phyloP scores from a whole-genome alignment of 2,797 vertebrate species.

The Pseudomugil tenellus region DNA sequence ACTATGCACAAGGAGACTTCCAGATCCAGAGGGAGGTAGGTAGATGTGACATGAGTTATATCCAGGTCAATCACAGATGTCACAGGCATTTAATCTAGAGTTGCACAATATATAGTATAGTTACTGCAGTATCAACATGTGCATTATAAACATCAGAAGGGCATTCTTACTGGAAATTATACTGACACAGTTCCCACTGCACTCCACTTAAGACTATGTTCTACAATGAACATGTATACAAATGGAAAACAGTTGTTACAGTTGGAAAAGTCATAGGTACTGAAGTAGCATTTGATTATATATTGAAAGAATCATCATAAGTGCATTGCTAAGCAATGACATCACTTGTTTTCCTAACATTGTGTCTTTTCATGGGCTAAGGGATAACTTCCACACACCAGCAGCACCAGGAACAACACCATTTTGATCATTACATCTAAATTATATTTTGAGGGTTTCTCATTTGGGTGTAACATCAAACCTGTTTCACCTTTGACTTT shows the following conservation, averaged over 20 bases:
- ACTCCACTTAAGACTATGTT: not conserved
- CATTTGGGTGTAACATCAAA: conserved; percentile 17
- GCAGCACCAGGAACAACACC: not conserved
- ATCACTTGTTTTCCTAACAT: not conserved
- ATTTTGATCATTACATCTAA: conserved; percentile 32
- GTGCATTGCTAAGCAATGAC: not conserved
- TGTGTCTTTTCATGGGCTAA: not conserved
- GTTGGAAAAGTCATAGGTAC: not conserved
- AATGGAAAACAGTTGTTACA: not conserved
- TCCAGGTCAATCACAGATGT: conserved; percentile 14
- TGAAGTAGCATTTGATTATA: not conserved
- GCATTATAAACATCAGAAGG: not conserved
- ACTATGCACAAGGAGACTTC: conserved; percentile 33
- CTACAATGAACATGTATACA: not conserved
- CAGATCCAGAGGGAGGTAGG: conserved; percentile 3
- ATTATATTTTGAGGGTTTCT: conserved; percentile 7
- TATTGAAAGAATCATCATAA: not conserved
- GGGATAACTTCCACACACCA: conserved; percentile 3
- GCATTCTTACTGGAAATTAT: not conserved
- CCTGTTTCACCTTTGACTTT: conserved; percentile 26
- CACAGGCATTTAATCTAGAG: conserved; percentile 7
- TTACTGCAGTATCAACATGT: conserved; percentile 1
- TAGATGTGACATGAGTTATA: conserved; percentile 15
- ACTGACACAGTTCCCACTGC: not conserved
- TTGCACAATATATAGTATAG: not conserved